Base-by-base conservation (phyloP, 2,113 vertebrate genomes). In the Trichomycterus rosablanca region DNA sequence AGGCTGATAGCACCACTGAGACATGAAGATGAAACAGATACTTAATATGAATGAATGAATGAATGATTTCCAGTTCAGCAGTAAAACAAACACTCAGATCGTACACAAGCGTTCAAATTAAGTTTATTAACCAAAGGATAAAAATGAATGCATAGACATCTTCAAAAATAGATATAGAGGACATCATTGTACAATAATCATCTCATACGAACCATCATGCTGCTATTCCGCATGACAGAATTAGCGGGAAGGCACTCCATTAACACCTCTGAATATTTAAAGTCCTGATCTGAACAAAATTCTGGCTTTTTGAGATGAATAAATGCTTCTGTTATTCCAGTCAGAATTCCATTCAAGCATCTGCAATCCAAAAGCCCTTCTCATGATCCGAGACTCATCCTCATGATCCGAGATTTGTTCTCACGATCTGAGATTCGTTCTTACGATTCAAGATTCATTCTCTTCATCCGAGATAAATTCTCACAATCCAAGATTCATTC, bases 41-140 rank as follows among this genome's bases (percentile, higher is more conserved):
- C n/a, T n/a, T n/a, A n/a, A n/a, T n/a, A n/a, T n/a, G n/a, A n/a
- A n/a, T n/a, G n/a, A n/a, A n/a, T n/a, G n/a, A n/a, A n/a, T n/a
- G n/a, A n/a, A n/a, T n/a, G n/a, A n/a, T n/a, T n/a, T n/a, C n/a
- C n/a, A n/a, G n/a, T n/a, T n/a, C n/a, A n/a, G n/a, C 26, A 30
- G 7, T 30, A 30, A 30, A 30, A 30, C 7, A 30, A 30, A 30
- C 26, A 30, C 26, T 4, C 26, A 10, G 3, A 50, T 3, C 39
- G 34, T n/a, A 28, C 71, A 46, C 55, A 10, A 3, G 66, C 63
- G 52, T 72, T 69, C 72, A 57, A 75, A 71, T 80, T 66, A 76
- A 76, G 65, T 84, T 86, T 86, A 84, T 86, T 86, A 78, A 81
- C 80, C 81, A 84, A 84, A 81, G 59, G 82, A 84, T 83, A 86